Evolutionary conservation across 2,113 vertebrate genomes (phyloP), one percentile per base, ranked within the genome.

Genomic region (Pangasianodon gigas): DNA sequence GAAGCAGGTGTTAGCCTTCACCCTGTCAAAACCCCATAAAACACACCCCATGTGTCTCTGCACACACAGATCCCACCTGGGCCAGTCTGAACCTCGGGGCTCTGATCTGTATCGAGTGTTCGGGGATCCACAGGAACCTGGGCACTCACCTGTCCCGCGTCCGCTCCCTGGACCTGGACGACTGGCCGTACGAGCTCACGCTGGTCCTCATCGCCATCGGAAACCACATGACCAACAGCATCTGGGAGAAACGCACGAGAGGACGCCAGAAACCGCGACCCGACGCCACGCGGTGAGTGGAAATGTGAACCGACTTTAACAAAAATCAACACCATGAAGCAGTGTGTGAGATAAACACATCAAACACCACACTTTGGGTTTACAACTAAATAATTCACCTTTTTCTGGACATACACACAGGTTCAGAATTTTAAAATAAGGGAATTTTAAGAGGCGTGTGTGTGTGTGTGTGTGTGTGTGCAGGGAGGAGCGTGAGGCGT

Each of bases 91-190:
- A 99, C 93, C 95, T 99, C 90, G 98, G 98, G 0, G 97, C 98
- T 0, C 94, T 99, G 92, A 99, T 99, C 95, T 99, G 98, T 93
- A 99, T 99, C 65, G 98, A 99, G 95, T 99, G 98, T 93, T 99
- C 98, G 0, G 98, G 98, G 46, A 99, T 99, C 93, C 98, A 99
- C 93, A 95, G 98, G 16, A 99, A 99, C 93, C 95, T 99, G 93
- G 98, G 98, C 46, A 98, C 98, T 2, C 98, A 99, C 94, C 94
- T 99, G 91, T 99, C 98, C 0, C 97, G 98, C 0, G 98, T 99
- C 1, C 97, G 98, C 84, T 99, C 98, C 0, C 96, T 99, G 6
- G 98, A 98, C 93, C 95, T 99, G 93, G 98, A 99, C 10, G 98
- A 99, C 87, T 98, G 98, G 98, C 98, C 98, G 0, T 95, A 96